These are phyloP conservation scores for Labeo catla DNA, from an alignment of 2,113 vertebrate genomes.

Conservation along the genomic window DNA sequence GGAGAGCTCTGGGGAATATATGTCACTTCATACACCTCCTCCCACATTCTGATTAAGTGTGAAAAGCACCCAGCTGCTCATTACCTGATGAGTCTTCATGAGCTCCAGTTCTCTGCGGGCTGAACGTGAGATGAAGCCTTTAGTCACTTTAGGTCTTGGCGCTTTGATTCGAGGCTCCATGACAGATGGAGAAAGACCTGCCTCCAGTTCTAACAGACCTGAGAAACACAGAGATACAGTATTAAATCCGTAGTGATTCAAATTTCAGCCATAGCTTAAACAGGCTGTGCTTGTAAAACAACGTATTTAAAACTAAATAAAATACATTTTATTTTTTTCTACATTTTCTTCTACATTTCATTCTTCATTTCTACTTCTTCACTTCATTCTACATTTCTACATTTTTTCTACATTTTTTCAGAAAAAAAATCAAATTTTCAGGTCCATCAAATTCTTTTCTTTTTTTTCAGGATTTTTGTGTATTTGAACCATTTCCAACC, in stretches of 20 bases:
- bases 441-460: no score
- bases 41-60: conserved; percentile 20
- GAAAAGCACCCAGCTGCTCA: neutral
- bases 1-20: neutral
- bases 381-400: no score
- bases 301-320: neutral
- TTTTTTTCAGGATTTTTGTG: no score
- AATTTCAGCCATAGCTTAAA: neutral
- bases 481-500: no score
- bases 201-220: conserved; percentile 85
- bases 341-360: no score
- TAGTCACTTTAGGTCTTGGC: conserved; percentile 67
- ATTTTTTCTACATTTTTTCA: no score
- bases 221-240: conserved; percentile 17
- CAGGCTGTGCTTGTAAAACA: neutral
- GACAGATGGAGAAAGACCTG: conserved; percentile 73
- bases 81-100: conserved; percentile 83
- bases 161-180: conserved; percentile 67
- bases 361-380: no score
- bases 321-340: no score
- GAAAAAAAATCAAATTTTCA: no score
- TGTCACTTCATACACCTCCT: neutral
- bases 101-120: conserved; percentile 73
- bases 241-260: neutral
- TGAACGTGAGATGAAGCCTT: conserved; percentile 71